phyloP scores from a whole-genome alignment of 2,888 invertebrate species.

The Corythucha ciliata region DNA sequence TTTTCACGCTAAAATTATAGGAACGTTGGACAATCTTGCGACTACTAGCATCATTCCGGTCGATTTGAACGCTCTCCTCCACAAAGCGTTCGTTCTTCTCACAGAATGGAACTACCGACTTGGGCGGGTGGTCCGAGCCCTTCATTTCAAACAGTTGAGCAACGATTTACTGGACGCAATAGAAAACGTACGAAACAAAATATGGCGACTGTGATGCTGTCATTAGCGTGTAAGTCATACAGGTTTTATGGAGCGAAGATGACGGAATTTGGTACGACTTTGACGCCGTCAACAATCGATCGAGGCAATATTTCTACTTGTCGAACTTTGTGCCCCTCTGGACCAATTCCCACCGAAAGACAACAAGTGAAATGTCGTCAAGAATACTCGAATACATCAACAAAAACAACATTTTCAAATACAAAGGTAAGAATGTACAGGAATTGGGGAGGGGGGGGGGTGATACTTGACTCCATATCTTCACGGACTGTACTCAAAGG shows the following conservation, averaged over 20 bases:
- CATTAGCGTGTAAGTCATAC: too few species aligned
- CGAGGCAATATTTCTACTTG: slow-evolving; percentile 57
- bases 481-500: slow-evolving; percentile 43
- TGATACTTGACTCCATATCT: too few species aligned
- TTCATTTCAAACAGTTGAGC: slow-evolving; percentile 48
- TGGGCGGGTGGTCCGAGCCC: slow-evolving; percentile 46
- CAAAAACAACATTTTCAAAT: slow-evolving; percentile 21
- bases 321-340: slow-evolving; percentile 67
- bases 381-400: slow-evolving; percentile 28
- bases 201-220: too few species aligned
- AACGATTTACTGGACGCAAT: slow-evolving; percentile 53
- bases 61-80: slow-evolving; percentile 70
- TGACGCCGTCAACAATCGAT: slow-evolving; percentile 46
- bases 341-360: slow-evolving; percentile 45
- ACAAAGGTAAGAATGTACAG: slow-evolving; percentile 28
- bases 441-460: too few species aligned
- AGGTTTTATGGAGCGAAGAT: slow-evolving; percentile 62
- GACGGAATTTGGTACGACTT: slow-evolving; percentile 75
- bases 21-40: slow-evolving; percentile 52
- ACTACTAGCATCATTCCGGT: slow-evolving; percentile 66
- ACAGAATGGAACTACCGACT: slow-evolving; percentile 53
- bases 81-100: slow-evolving; percentile 55
- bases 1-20: slow-evolving; percentile 30
- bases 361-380: slow-evolving; percentile 31
- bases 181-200: slow-evolving; percentile 47